Percentiles rank a stretch among this genome's conserved stretches.
phyloP scores from a whole-genome alignment of 2,888 invertebrate genomes.

The Aethes cnicana region DNA sequence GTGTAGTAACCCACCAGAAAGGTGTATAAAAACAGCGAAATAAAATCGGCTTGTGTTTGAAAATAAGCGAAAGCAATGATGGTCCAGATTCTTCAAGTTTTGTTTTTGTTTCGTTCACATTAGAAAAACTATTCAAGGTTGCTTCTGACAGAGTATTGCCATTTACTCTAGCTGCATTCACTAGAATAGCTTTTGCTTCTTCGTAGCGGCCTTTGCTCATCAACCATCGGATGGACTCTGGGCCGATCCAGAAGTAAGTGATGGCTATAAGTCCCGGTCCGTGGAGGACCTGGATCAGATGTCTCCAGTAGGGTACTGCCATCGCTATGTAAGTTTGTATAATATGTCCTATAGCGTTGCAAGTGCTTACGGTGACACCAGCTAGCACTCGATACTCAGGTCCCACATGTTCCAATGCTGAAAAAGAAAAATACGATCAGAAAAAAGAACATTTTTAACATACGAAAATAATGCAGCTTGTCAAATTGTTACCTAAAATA shows the following conservation, averaged over 20 bases:
- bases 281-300: slow-evolving; percentile 85
- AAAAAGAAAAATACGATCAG: background rate
- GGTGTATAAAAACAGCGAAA: slow-evolving; percentile 78
- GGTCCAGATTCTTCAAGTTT: background rate
- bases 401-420: slow-evolving; percentile 1
- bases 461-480: background rate
- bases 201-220: slow-evolving; percentile 85
- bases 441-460: background rate
- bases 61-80: slow-evolving; percentile 42
- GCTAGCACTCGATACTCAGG: slow-evolving; percentile 86
- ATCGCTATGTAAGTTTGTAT: slow-evolving; percentile 86
- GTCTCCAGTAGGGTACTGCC: slow-evolving; percentile 86
- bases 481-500: slow-evolving; percentile 73
- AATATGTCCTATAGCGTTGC: slow-evolving; percentile 87
- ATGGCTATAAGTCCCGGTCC: slow-evolving; percentile 85
- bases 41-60: slow-evolving; percentile 65
- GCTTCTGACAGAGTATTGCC: slow-evolving; percentile 58
- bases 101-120: slow-evolving; percentile 33
- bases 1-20: slow-evolving; percentile 85
- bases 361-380: slow-evolving; percentile 85
- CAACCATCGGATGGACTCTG: slow-evolving; percentile 89
- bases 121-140: no score
- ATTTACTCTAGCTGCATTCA: slow-evolving; percentile 84
- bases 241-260: slow-evolving; percentile 84
- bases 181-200: slow-evolving; percentile 84